Evolutionary conservation across 1,140 invertebrate species (phyloP).

Genomic region (Meloidogyne chitwoodi): DNA sequence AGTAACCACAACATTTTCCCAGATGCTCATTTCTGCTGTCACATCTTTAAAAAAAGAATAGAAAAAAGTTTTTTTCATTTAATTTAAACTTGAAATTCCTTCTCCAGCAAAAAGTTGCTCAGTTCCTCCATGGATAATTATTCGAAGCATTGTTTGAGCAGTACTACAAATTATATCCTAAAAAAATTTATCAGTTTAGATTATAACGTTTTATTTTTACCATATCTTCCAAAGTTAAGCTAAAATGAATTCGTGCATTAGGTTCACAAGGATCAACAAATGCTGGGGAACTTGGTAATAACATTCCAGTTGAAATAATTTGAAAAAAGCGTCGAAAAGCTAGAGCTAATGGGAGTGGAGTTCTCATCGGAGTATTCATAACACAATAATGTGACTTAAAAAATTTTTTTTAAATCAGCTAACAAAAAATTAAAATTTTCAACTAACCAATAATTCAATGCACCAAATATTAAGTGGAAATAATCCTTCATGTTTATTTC

Average conservation of each 20-base stretch:
- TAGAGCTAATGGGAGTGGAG: conserved; percentile 83
- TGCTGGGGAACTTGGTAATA: conserved; percentile 87
- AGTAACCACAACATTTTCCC: conserved; percentile 34
- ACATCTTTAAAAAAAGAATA: conserved; percentile 19
- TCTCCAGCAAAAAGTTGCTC: conserved; percentile 25
- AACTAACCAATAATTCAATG: conserved; percentile 77
- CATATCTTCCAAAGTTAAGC: conserved; percentile 86
- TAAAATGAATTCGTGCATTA: conserved; percentile 80
- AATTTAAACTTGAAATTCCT: conserved; percentile 3
- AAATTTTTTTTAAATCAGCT: not conserved
- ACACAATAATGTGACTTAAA: conserved; percentile 85
- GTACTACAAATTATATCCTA: conserved; percentile 37
- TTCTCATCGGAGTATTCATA: conserved; percentile 81
- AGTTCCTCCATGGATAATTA: conserved; percentile 31
- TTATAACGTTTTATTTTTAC: conserved; percentile 41
- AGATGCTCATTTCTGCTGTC: conserved; percentile 28
- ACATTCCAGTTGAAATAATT: conserved; percentile 83
- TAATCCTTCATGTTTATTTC: conserved; percentile 80
- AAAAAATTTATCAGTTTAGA: not conserved
- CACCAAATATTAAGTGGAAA: conserved; percentile 89
- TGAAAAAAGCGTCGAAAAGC: conserved; percentile 83
- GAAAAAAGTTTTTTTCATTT: not conserved
- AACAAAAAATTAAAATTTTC: not conserved
- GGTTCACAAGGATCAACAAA: conserved; percentile 89
- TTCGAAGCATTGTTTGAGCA: conserved; percentile 27